phyloP scores from a whole-genome alignment of 2,797 vertebrate species.

The Neosalanx taihuensis region DNA sequence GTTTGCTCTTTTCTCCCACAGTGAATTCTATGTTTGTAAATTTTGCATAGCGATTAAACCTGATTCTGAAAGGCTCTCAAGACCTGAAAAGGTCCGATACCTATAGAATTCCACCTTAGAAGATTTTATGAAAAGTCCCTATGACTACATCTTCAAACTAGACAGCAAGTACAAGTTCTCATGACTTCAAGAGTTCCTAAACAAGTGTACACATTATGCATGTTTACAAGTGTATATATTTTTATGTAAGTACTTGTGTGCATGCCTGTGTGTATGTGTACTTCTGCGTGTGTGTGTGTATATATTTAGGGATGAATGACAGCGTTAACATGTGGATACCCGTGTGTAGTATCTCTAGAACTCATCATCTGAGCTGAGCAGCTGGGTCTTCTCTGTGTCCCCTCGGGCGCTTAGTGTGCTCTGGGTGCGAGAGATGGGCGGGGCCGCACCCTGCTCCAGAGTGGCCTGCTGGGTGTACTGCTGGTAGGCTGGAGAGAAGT shows the following conservation, averaged over 20 bases:
- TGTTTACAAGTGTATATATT: neutral
- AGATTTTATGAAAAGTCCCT: conserved; percentile 29
- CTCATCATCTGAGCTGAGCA: conserved; percentile 95
- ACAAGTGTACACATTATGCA: neutral
- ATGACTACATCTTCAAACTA: conserved; percentile 10
- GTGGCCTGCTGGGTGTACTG: conserved; percentile 98
- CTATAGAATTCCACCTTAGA: conserved; percentile 38
- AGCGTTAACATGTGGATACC: neutral
- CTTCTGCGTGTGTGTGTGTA: conserved; percentile 10
- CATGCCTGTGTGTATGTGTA: neutral
- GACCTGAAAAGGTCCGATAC: conserved; percentile 23
- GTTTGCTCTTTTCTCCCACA: too few species aligned
- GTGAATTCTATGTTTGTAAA: too few species aligned
- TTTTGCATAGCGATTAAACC: too few species aligned
- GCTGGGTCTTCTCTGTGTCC: conserved; percentile 94
- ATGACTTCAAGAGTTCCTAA: conserved; percentile 1
- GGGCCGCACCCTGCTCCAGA: conserved; percentile 79
- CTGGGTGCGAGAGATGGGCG: conserved; percentile 74
- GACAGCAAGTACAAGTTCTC: neutral
- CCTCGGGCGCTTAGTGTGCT: conserved; percentile 58
- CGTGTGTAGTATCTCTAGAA: conserved; percentile 71
- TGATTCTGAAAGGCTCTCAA: conserved; percentile 1
- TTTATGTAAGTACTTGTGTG: neutral
- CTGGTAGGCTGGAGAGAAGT: conserved; percentile 99
- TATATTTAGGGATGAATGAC: neutral